A percentile compares a stretch with the other conserved stretches of the same genome.
Evolutionary conservation across 2,113 vertebrate genomes (phyloP).

Genomic region (Cryptotis parvus): DNA sequence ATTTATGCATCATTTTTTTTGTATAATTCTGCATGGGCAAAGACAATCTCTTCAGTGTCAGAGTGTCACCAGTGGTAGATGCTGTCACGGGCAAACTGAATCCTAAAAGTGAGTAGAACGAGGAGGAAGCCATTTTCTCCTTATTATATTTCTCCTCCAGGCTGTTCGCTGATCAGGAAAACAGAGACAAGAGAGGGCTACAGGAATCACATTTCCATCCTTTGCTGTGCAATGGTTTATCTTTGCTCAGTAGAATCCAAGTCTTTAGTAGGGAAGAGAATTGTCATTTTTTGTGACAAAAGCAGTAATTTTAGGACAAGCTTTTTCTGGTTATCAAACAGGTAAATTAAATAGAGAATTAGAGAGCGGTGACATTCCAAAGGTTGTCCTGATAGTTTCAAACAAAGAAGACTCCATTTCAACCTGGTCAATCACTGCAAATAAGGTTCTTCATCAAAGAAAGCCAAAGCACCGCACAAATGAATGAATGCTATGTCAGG

Average conservation of each 20-base stretch:
- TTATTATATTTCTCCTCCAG: not conserved
- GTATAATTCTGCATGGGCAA: too few species aligned
- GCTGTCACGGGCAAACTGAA: too few species aligned
- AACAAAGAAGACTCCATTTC: not conserved
- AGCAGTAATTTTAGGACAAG: not conserved
- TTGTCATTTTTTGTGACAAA: not conserved
- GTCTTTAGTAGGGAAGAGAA: not conserved
- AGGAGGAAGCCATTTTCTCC: not conserved
- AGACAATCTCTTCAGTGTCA: too few species aligned
- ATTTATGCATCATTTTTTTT: too few species aligned
- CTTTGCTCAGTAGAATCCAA: not conserved
- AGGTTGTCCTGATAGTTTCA: not conserved
- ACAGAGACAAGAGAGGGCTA: not conserved
- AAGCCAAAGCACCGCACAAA: not conserved
- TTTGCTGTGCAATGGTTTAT: not conserved
- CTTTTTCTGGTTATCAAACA: not conserved
- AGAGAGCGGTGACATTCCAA: not conserved
- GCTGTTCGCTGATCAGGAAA: not conserved
- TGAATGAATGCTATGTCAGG: not conserved
- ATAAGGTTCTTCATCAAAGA: not conserved
- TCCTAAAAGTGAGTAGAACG: too few species aligned
- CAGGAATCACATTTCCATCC: not conserved
- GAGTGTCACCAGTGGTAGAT: too few species aligned
- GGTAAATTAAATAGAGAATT: not conserved
- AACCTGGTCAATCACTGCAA: not conserved